Conservation (phyloP, 2,888 invertebrate genomes). For the Noctua comes region DNA sequence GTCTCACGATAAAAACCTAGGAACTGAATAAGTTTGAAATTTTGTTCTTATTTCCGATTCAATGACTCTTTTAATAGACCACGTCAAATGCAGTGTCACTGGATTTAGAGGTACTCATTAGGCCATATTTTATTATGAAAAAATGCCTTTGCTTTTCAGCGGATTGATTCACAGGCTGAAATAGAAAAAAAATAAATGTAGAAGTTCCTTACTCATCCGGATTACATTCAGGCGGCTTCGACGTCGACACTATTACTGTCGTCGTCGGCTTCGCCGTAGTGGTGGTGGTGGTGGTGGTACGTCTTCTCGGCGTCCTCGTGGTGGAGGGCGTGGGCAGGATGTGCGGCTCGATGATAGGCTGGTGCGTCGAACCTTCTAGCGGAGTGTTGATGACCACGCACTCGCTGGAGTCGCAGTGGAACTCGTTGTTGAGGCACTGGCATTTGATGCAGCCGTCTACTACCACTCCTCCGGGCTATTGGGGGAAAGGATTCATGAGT, state of each 20-base stretch:
- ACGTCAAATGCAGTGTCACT: not conserved
- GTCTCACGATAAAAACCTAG: not conserved
- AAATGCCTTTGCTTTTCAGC: not conserved
- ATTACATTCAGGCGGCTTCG: conserved; percentile 53
- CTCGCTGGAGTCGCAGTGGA: conserved; percentile 91
- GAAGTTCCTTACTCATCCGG: conserved; percentile 65
- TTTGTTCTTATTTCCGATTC: not conserved
- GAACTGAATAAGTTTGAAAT: not conserved
- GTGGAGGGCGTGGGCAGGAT: conserved; percentile 41
- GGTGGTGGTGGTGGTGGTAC: conserved; percentile 56
- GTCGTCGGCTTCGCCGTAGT: conserved; percentile 76
- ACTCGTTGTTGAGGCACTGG: conserved; percentile 94
- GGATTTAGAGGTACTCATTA: not conserved
- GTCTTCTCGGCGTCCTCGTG: accelerated
- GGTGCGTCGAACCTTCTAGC: conserved; percentile 69
- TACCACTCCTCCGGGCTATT: conserved; percentile 92
- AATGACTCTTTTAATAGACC: not conserved
- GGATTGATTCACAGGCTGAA: not conserved
- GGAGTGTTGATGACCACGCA: conserved; percentile 81
- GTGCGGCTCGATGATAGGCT: conserved; percentile 66
- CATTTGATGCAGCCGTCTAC: conserved; percentile 93
- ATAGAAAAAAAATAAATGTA: not conserved
- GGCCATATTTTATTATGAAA: not conserved
- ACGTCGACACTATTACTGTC: not conserved
- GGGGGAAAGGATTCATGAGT: not conserved